A percentile compares a stretch with the other conserved stretches of the same genome.
These are phyloP conservation scores for Prosopocoilus inquinatus DNA, from an alignment of 2,888 invertebrate species.

Conservation along the genomic window DNA sequence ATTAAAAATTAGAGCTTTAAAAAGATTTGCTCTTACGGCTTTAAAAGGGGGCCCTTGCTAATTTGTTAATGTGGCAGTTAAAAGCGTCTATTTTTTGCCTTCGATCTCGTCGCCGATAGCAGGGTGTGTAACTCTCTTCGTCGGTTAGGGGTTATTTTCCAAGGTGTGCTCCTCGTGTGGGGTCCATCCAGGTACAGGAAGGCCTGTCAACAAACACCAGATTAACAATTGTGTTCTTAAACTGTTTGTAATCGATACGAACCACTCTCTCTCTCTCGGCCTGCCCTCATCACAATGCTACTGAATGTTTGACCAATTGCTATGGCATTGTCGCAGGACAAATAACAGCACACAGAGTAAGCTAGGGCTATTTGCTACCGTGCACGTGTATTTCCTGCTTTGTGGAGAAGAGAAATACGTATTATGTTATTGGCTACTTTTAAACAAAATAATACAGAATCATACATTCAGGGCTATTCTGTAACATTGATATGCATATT, in stretches of 20 bases:
- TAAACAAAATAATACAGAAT: no score
- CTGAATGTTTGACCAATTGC: slow-evolving; percentile 1
- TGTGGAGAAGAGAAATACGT: no score
- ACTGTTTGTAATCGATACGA: slow-evolving; percentile 48
- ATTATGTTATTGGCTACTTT: no score
- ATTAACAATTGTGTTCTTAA: slow-evolving; percentile 51
- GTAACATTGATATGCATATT: no score
- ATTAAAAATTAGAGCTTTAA: no score
- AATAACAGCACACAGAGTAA: background rate
- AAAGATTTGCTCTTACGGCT: no score
- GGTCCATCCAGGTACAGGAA: slow-evolving; percentile 39
- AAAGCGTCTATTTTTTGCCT: background rate
- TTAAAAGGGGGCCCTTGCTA: background rate
- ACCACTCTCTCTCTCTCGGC: background rate
- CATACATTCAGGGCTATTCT: no score
- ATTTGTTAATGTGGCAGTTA: slow-evolving; percentile 5
- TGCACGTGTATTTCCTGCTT: background rate
- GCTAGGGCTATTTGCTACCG: slow-evolving; percentile 2
- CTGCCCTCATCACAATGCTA: background rate
- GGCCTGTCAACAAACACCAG: slow-evolving; percentile 49
- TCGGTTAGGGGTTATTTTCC: slow-evolving; percentile 6
- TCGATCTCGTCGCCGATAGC: slow-evolving; percentile 1
- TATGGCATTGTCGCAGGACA: background rate
- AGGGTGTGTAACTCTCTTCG: slow-evolving; percentile 3
- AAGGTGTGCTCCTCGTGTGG: slow-evolving; percentile 44